Base-by-base conservation (phyloP, 1,140 invertebrate species). In the Euura lappo region DNA sequence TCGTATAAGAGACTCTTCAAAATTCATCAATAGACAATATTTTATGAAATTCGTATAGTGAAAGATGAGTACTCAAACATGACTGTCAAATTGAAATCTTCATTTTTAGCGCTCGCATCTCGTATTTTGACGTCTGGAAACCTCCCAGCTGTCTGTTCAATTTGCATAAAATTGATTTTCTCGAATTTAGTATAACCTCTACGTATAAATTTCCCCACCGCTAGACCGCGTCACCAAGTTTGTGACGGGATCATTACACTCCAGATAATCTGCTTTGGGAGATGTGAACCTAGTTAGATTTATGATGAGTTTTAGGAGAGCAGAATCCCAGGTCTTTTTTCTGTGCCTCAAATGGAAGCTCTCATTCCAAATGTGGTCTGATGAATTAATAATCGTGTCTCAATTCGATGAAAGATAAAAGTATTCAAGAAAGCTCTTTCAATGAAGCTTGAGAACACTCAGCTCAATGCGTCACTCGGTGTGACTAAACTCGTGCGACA, bases 401-500 rank as follows among this genome's bases (percentile, higher is more conserved):
- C 13, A n/a, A 11, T 60, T 60, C 51, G 51, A 60, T 60, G 10
- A 11, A 60, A 8, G 51, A n/a, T 28, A 28, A 8, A n/a, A n/a
- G 51, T 60, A 60, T 60, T 60, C 51, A n/a, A 60, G 51, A 60
- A 60, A 60, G 51, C 51, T 60, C 13, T 60, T 2, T 60, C 51
- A 6, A n/a, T 60, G 51, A n/a, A n/a, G 51, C 51, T 11, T n/a
- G 51, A 3, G 51, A 60, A n/a, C 6, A 60, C 51, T 60, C 51
- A n/a, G 51, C 13, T 3, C 51, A 60, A 60, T 2, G 51, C 13
- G 51, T 3, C 51, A 60, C 51, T 60, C 51, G 51, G 13, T 11
- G 51, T 60, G 51, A n/a, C 51, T 60, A 11, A 60, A 6, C 13
- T 60, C 2, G 51, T n/a, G 10, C 6, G 8, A 60, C 51, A 6